Percentiles rank a stretch among this genome's conserved stretches.
Evolutionary conservation across 2,888 invertebrate genomes (phyloP).

Genomic region (Polydrusus tereticollis): DNA sequence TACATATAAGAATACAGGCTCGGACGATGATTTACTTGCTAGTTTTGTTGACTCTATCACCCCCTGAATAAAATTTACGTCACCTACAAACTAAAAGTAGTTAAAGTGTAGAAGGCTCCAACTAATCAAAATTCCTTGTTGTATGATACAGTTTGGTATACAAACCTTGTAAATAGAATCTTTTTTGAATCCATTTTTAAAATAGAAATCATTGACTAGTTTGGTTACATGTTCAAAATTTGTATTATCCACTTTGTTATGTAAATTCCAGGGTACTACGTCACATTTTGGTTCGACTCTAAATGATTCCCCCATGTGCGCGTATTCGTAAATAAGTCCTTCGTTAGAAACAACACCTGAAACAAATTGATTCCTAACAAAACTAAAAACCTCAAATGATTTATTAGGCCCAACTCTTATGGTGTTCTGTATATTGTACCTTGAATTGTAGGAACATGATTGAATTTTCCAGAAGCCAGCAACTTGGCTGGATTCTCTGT

Average conservation of each 20-base stretch:
- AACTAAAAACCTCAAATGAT: too few relatives aligned
- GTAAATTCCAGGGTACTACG: background rate
- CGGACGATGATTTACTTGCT: background rate
- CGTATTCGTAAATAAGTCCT: conserved; percentile 13
- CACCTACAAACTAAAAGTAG: conserved; percentile 14
- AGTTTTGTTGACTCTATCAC: conserved; percentile 11
- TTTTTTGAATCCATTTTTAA: conserved; percentile 6
- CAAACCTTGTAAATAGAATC: conserved; percentile 6
- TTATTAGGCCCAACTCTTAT: too few relatives aligned
- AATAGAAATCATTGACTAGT: conserved; percentile 7
- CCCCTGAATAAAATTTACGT: conserved; percentile 8
- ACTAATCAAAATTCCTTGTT: too few relatives aligned
- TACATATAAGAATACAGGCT: conserved; percentile 8
- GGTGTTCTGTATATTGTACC: too few relatives aligned
- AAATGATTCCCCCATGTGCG: background rate
- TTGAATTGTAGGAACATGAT: conserved; percentile 60
- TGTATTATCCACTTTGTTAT: background rate
- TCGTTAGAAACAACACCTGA: conserved; percentile 15
- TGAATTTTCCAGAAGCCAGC: conserved; percentile 55
- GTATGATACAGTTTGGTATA: background rate
- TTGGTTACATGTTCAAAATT: conserved; percentile 46
- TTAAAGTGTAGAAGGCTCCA: too few relatives aligned
- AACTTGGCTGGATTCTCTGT: conserved; percentile 55
- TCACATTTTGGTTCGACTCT: background rate
- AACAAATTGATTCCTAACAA: conserved; percentile 23